phyloP scores from a whole-genome alignment of 2,888 invertebrate genomes.

The Octonoba sinensis region DNA sequence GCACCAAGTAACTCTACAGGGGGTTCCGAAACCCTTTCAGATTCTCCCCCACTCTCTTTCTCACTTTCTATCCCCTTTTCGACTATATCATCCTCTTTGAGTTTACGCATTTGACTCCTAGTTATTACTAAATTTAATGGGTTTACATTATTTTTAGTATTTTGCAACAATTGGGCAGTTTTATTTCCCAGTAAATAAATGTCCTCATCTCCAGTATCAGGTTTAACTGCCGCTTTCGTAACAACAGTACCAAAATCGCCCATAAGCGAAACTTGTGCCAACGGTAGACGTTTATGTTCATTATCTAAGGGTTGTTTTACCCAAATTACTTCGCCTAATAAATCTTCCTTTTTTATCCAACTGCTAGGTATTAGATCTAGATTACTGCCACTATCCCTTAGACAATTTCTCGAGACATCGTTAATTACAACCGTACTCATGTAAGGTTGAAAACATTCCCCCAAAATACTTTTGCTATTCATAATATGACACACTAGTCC shows the following conservation, averaged over 20 bases:
- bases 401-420: no score
- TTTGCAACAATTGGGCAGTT: background rate
- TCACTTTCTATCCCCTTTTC: no score
- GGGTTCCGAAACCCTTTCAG: background rate
- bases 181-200: background rate
- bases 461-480: no score
- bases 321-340: conserved; percentile 10
- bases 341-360: background rate
- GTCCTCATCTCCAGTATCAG: background rate
- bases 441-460: no score
- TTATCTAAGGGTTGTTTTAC: conserved; percentile 22
- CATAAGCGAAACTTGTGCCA: no score
- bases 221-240: conserved; percentile 2
- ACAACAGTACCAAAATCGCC: no score
- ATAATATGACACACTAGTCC: no score
- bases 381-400: no score
- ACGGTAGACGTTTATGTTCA: no score
- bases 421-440: no score
- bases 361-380: background rate
- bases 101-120: no score
- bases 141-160: background rate
- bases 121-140: background rate
- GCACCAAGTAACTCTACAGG: background rate
- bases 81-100: background rate
- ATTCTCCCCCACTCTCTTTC: background rate